These are phyloP conservation scores for Eueides isabella DNA, from an alignment of 1,140 invertebrate species.

Conservation along the genomic window DNA sequence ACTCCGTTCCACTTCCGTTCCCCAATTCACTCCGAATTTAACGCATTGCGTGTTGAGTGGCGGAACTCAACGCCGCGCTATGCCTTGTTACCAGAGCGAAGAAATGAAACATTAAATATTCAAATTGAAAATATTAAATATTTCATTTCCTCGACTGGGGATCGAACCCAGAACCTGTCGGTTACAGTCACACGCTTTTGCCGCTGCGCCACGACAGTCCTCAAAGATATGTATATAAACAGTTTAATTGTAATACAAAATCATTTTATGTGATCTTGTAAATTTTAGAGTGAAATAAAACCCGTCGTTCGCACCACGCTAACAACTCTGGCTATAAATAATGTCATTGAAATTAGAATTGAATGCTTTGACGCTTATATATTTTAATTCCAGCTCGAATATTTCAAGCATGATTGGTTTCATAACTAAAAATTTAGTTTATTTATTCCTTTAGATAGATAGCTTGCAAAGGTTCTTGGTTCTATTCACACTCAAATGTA, in stretches of 20 bases:
- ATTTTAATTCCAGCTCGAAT: not conserved
- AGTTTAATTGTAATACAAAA: not conserved
- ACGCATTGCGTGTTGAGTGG: no score
- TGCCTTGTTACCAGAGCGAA: no score
- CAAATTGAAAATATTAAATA: no score
- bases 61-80: no score
- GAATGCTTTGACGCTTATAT: not conserved
- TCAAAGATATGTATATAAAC: not conserved
- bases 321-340: slow-evolving; percentile 6
- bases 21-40: no score
- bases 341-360: slow-evolving; percentile 15
- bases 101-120: no score
- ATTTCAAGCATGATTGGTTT: not conserved
- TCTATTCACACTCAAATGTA: no score
- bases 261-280: not conserved
- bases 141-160: no score
- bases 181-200: no score
- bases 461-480: not conserved
- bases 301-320: not conserved
- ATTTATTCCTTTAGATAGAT: no score
- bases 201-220: not conserved
- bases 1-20: no score
- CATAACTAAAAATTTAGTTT: not conserved
- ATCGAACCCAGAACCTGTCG: not conserved
- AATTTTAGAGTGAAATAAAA: not conserved